Evolutionary conservation across 2,888 invertebrate genomes (phyloP).

Genomic region (Apodemia duryi): DNA sequence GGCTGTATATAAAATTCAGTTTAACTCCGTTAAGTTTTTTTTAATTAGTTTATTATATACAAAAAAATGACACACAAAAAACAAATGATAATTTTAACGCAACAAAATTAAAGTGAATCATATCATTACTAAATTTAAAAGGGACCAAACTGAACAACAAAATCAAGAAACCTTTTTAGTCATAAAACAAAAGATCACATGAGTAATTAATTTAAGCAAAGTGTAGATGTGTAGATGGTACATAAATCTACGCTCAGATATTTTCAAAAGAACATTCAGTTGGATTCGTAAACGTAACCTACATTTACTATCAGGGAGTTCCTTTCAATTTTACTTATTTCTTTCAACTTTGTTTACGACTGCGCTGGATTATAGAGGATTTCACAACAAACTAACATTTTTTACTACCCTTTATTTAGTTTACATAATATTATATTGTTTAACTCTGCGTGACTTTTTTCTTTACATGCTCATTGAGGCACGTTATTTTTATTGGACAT

Average conservation of each 20-base stretch:
- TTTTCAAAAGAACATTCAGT: constrained; percentile 12
- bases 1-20: too few species aligned
- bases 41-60: too few species aligned
- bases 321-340: constrained; percentile 10
- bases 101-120: too few species aligned
- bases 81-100: too few species aligned
- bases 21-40: too few species aligned
- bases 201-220: too few species aligned
- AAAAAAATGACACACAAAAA: too few species aligned
- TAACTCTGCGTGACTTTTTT: background rate
- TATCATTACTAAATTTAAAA: too few species aligned
- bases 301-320: constrained; percentile 5
- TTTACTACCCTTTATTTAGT: background rate
- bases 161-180: too few species aligned
- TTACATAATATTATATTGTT: background rate
- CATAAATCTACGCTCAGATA: background rate
- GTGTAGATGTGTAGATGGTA: background rate
- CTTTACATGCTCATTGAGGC: background rate
- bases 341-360: background rate
- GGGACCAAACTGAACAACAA: too few species aligned
- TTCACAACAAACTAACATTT: constrained; percentile 4
- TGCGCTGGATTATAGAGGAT: background rate
- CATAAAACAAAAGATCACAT: too few species aligned
- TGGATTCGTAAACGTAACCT: constrained; percentile 4
- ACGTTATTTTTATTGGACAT: too few species aligned